Evolutionary conservation across 2,888 invertebrate species (phyloP), one percentile per base, ranked within the genome.

Genomic region (Sepiola atlantica): DNA sequence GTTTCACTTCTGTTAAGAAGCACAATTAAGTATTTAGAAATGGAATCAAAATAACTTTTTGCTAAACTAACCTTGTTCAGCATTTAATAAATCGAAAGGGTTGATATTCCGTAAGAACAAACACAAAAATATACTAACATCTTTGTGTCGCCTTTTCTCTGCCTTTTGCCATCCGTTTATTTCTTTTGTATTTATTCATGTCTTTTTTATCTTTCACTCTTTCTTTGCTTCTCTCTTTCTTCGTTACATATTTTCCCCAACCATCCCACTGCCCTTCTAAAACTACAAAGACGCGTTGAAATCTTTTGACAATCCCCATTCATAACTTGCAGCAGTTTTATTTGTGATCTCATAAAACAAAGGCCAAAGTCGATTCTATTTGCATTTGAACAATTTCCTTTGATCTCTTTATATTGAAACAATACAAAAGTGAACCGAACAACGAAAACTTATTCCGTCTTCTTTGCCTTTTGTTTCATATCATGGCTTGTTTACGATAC

Each of bases 291-390:
- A n/a, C n/a, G 77, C 77, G 6, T 77, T n/a, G 14, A 77, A n/a
- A 6, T 57, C 57, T 57, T 57, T 57, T 57, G 2, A 57, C 57
- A 57, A 18, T 57, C n/a, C n/a, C n/a, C 12, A 77, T 2, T n/a
- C n/a, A 77, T 77, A 77, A 77, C 77, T 77, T n/a, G 28, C 77
- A 77, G 77, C 77, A n/a, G 77, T 77, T 77, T 77, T n/a, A 77
- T n/a, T 77, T 77, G 77, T 77, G 28, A 77, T 77, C n/a, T 77
- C n/a, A n/a, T n/a, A 77, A n/a, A 77, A 77, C 77, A 77, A 77
- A 77, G 77, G 77, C 77, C 77, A 77, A 77, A 77, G 77, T 77
- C 77, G 77, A 77, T 77, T 77, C 77, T 77, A 28, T 77, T n/a
- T 77, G 28, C 77, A 77, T 77, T 77, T n/a, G 3, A 77, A 28